A percentile compares a stretch with the other conserved stretches of the same genome.
These are phyloP conservation scores for Sporophila hypoxantha DNA, from an alignment of 2,113 vertebrate species.

Conservation along the genomic window DNA sequence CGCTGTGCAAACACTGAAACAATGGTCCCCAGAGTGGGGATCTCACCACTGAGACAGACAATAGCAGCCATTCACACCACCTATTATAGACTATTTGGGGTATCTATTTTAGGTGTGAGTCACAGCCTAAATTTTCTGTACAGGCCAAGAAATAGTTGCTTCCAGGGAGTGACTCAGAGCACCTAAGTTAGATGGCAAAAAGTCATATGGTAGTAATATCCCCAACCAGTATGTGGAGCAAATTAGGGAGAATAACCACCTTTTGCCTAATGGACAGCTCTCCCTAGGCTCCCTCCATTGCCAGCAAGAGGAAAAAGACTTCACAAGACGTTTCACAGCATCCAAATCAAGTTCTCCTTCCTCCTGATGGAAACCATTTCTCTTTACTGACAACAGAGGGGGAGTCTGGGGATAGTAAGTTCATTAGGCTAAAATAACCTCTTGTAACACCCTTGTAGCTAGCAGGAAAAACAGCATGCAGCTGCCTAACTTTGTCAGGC, in stretches of 20 bases:
- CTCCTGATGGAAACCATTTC: constrained; percentile 16
- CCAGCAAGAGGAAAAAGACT: not conserved
- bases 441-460: not conserved
- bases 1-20: not conserved
- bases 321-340: not conserved
- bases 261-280: not conserved
- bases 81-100: constrained; percentile 12
- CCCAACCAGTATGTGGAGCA: not conserved
- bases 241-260: not conserved
- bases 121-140: not conserved
- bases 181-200: constrained; percentile 8
- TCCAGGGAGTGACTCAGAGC: constrained; percentile 23
- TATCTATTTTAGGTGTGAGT: constrained; percentile 29
- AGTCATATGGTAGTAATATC: not conserved
- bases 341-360: not conserved
- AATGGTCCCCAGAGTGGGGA: not conserved
- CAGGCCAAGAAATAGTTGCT: not conserved
- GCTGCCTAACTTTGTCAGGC: constrained; percentile 27
- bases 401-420: not conserved
- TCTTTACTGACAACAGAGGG: not conserved
- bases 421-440: constrained; percentile 40
- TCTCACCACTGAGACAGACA: constrained; percentile 15
- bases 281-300: not conserved
- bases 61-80: constrained; percentile 10
- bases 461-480: not conserved